phyloP scores from a whole-genome alignment of 2,113 vertebrate species.

The Larimichthys crocea region DNA sequence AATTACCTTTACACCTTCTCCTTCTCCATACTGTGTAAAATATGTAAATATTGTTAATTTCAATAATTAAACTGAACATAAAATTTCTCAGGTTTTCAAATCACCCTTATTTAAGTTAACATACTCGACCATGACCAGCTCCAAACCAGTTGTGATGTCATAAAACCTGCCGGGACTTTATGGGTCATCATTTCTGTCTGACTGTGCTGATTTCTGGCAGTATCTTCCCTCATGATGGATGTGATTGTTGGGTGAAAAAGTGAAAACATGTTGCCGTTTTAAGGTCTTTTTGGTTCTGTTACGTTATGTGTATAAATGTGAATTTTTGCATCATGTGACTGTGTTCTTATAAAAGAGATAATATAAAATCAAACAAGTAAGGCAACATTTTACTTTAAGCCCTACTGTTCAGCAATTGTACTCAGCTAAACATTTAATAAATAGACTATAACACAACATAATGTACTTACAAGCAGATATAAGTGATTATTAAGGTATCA shows the following conservation, averaged over 20 bases:
- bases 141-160: background rate
- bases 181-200: conserved; percentile 8
- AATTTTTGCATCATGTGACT: background rate
- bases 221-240: background rate
- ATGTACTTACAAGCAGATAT: background rate
- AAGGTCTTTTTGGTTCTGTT: background rate
- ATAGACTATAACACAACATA: background rate
- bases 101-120: too few species aligned
- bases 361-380: background rate
- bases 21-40: background rate
- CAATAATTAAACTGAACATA: background rate
- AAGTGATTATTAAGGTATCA: background rate
- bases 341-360: background rate
- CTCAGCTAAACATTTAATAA: background rate
- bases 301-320: too few species aligned
- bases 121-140: background rate
- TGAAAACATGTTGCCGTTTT: background rate
- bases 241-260: background rate
- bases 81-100: background rate
- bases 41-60: background rate
- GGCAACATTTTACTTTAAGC: background rate
- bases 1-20: too few species aligned
- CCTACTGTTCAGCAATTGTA: background rate
- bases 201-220: background rate
- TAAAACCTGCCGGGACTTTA: background rate